These are phyloP conservation scores for Eptesicus fuscus DNA, from an alignment of 2,113 vertebrate species.

Conservation along the genomic window DNA sequence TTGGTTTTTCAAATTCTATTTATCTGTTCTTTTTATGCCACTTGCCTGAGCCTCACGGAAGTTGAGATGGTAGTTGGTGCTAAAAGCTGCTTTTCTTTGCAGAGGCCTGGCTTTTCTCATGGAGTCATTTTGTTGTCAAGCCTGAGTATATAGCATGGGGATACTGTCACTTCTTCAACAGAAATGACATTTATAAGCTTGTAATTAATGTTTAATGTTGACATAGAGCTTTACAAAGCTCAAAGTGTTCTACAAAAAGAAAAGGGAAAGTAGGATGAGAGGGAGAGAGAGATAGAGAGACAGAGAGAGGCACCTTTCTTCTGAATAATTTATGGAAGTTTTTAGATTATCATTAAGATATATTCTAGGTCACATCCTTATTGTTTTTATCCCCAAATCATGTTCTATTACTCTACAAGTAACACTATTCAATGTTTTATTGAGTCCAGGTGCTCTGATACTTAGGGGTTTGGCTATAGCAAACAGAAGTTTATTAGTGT, in stretches of 20 bases:
- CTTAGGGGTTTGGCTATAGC: background rate
- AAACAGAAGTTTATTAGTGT: background rate
- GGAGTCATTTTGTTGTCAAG: slow-evolving; percentile 49
- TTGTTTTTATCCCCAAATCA: background rate
- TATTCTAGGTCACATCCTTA: background rate
- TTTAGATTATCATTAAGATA: background rate
- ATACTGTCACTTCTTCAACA: slow-evolving; percentile 42
- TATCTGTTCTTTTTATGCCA: background rate
- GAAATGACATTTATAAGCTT: slow-evolving; percentile 62
- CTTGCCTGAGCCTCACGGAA: background rate
- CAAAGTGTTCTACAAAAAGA: background rate
- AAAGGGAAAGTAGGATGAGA: slow-evolving; percentile 19
- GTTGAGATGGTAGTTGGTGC: background rate
- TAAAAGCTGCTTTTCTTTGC: background rate
- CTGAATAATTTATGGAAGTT: background rate
- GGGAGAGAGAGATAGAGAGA: background rate
- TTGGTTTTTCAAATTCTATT: background rate
- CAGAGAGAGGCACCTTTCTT: background rate
- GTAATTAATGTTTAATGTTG: slow-evolving; percentile 71
- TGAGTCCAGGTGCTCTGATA: background rate
- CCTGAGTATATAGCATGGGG: background rate
- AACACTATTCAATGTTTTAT: background rate
- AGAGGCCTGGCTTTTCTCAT: background rate
- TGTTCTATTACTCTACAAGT: background rate
- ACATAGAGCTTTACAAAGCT: slow-evolving; percentile 57